phyloP scores from a whole-genome alignment of 2,888 invertebrate species.

The Polyommatus icarus region DNA sequence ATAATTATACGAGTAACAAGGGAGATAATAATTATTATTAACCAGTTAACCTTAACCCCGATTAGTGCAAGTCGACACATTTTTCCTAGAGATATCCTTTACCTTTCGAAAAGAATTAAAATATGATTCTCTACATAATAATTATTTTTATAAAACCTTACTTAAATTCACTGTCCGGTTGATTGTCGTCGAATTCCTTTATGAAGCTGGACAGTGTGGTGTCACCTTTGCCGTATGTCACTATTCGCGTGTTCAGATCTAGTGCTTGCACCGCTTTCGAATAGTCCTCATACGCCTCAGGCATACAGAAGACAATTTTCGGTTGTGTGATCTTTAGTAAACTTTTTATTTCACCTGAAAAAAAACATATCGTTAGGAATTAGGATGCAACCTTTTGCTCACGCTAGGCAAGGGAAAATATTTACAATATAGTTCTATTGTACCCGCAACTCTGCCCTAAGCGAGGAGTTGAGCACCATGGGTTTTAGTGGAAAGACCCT shows the following conservation, averaged over 20 bases:
- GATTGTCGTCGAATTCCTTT: conserved; percentile 45
- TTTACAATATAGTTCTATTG: too few species aligned
- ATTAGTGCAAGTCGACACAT: too few species aligned
- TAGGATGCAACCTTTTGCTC: too few species aligned
- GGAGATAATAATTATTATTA: too few species aligned
- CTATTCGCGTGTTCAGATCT: conserved; percentile 50
- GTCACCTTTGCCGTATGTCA: conserved; percentile 56
- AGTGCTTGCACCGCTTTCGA: conserved; percentile 48
- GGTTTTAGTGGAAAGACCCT: too few species aligned
- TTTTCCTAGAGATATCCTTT: too few species aligned
- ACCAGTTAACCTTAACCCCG: too few species aligned
- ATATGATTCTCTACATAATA: background rate
- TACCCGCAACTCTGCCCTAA: too few species aligned
- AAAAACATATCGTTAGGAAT: background rate
- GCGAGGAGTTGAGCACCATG: too few species aligned
- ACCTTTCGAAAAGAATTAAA: too few species aligned
- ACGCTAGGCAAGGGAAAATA: too few species aligned
- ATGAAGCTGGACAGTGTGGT: conserved; percentile 53
- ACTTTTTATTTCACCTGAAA: conserved; percentile 59
- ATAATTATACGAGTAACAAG: too few species aligned
- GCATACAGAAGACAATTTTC: conserved; percentile 60
- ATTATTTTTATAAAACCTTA: conserved; percentile 44
- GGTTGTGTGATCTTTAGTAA: conserved; percentile 56
- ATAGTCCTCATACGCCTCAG: conserved; percentile 48
- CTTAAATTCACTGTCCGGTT: conserved; percentile 52